These are phyloP conservation scores for Cardinalis cardinalis DNA, from an alignment of 2,113 vertebrate species.

Conservation along the genomic window DNA sequence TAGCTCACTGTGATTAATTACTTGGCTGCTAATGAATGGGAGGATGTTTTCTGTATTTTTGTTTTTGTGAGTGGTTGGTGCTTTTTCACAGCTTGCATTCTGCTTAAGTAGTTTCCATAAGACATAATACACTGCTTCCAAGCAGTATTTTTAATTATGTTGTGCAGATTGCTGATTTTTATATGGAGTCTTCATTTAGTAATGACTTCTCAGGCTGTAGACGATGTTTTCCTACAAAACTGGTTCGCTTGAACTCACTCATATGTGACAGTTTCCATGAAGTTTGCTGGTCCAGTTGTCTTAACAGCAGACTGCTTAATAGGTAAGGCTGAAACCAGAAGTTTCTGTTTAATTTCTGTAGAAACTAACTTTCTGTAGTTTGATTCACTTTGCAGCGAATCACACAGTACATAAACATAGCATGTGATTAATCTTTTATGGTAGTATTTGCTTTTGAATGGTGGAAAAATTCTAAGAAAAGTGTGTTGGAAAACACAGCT, in stretches of 20 bases:
- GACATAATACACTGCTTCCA: neutral
- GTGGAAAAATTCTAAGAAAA: neutral
- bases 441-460: neutral
- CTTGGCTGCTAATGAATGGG: neutral
- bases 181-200: neutral
- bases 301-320: fast-evolving
- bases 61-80: neutral
- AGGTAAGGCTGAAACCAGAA: neutral
- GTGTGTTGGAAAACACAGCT: neutral
- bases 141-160: neutral
- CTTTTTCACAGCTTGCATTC: neutral
- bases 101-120: neutral
- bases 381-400: neutral
- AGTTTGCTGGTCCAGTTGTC: neutral
- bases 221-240: neutral
- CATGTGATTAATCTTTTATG: neutral
- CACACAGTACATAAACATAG: neutral
- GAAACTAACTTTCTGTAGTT: neutral
- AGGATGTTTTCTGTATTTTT: neutral
- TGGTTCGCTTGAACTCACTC: neutral
- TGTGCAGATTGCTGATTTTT: neutral
- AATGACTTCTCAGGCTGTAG: neutral
- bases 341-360: neutral
- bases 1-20: neutral
- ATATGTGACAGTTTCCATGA: neutral